Evolutionary conservation across 1,140 invertebrate genomes (phyloP).

Genomic region (Drosophila subobscura): DNA sequence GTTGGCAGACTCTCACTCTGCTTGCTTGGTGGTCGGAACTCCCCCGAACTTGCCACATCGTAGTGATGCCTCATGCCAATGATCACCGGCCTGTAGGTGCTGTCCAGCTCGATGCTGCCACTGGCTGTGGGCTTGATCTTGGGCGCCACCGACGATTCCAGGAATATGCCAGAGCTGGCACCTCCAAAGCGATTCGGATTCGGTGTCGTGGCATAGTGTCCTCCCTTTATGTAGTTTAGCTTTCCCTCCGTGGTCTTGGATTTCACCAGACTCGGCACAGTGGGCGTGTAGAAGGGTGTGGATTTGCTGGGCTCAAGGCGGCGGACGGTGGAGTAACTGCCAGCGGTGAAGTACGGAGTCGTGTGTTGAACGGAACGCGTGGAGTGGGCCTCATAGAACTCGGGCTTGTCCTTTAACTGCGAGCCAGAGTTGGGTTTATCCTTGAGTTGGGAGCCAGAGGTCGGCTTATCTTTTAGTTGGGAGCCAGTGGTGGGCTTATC

Average conservation of each 20-base stretch:
- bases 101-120: conserved; percentile 57
- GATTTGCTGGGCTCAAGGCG: conserved; percentile 71
- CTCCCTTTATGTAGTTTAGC: conserved; percentile 67
- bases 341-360: conserved; percentile 53
- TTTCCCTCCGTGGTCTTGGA: conserved; percentile 72
- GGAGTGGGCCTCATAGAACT: conserved; percentile 64
- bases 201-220: conserved; percentile 48
- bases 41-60: conserved; percentile 63
- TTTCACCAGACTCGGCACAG: conserved; percentile 77
- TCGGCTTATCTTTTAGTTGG: conserved; percentile 15
- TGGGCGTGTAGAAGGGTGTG: conserved; percentile 83
- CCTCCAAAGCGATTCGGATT: conserved; percentile 63
- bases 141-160: conserved; percentile 62
- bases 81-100: conserved; percentile 63
- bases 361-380: conserved; percentile 53
- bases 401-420: conserved; percentile 46
- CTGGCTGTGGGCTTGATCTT: conserved; percentile 57
- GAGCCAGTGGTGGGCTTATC: conserved; percentile 31
- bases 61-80: conserved; percentile 79
- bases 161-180: conserved; percentile 48
- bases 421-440: conserved; percentile 7
- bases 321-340: conserved; percentile 62
- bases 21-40: conserved; percentile 45
- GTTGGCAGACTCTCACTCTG: conserved; percentile 56
- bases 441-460: neutral